Percentiles rank a stretch among this genome's conserved stretches.
Conservation (phyloP, 2,888 invertebrate species). For the Nephrotoma guestfalica region DNA sequence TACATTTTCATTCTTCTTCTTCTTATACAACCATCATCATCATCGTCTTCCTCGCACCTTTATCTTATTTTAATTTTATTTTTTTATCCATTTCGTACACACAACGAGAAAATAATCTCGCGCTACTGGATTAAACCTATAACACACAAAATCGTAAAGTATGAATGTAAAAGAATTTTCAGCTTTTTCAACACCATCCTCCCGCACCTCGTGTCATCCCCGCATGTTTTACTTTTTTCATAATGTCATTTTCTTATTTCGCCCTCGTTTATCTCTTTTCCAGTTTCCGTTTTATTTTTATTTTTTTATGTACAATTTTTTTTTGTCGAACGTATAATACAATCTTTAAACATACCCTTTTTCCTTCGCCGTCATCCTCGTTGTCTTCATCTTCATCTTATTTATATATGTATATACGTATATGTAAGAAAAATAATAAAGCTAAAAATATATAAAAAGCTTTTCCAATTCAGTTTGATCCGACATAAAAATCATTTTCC, state of each 20-base stretch:
- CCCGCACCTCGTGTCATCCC: background rate
- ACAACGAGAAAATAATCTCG: background rate
- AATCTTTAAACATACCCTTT: background rate
- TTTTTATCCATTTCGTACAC: background rate
- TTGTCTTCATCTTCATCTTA: background rate
- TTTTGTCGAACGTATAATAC: background rate
- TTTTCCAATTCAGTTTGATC: background rate
- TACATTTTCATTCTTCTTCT: background rate
- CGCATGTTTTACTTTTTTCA: background rate
- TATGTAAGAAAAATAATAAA: background rate
- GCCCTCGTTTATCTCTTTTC: background rate
- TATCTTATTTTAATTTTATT: background rate
- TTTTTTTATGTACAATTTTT: background rate
- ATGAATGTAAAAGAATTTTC: background rate
- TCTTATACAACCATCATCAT: background rate
- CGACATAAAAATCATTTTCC: background rate
- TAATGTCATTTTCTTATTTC: background rate
- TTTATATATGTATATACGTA: background rate
- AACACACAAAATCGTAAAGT: background rate
- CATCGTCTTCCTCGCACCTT: background rate
- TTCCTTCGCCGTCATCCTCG: background rate
- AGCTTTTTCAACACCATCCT: background rate
- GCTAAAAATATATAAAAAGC: background rate
- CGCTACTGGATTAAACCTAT: background rate
- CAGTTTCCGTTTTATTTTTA: background rate